phyloP scores from a whole-genome alignment of 1,140 invertebrate species.

The Conus betulinus region DNA sequence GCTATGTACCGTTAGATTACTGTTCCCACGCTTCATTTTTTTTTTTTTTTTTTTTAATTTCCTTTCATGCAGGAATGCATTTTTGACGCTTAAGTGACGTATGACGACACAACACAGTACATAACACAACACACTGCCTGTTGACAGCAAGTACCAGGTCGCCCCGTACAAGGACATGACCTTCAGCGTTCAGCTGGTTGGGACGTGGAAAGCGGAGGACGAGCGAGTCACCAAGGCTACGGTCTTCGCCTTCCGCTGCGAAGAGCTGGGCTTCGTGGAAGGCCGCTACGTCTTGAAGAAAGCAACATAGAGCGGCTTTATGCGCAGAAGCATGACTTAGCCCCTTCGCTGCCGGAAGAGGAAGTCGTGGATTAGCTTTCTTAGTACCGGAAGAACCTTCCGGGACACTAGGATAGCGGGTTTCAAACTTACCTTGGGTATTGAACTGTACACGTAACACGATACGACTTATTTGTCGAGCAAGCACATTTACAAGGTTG shows the following conservation, averaged over 20 bases:
- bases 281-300: not conserved
- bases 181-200: not conserved
- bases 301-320: not conserved
- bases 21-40: too few species aligned
- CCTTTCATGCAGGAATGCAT: not conserved
- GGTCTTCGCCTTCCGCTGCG: not conserved
- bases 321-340: not conserved
- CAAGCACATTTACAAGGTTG: too few species aligned
- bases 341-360: too few species aligned
- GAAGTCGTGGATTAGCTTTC: too few species aligned
- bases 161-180: not conserved
- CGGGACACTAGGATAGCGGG: too few species aligned
- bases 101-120: not conserved
- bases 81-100: slow-evolving; percentile 15
- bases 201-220: not conserved
- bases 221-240: not conserved
- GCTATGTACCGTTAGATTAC: too few species aligned
- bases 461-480: too few species aligned
- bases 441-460: too few species aligned
- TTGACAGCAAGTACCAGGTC: not conserved
- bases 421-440: too few species aligned
- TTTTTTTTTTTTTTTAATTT: too few species aligned
- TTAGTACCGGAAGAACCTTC: too few species aligned
- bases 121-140: not conserved
- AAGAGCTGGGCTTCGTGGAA: not conserved